Conservation (phyloP, 2,113 vertebrate species). For the Chinchilla lanigera region DNA sequence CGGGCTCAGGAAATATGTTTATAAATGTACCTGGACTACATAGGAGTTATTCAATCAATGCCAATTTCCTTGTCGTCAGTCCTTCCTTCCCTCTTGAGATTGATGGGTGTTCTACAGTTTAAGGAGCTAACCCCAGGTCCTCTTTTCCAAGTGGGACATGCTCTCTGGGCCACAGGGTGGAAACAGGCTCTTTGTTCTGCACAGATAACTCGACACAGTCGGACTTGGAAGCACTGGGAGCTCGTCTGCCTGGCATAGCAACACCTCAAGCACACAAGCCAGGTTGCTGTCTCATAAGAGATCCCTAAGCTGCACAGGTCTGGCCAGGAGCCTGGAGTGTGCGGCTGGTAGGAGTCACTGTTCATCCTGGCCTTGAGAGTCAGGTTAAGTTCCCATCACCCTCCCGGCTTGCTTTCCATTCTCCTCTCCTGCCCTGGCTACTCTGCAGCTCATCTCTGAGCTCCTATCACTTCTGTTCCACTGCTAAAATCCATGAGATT, state of each 20-base stretch:
- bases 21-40: neutral
- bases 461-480: neutral
- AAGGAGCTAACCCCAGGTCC: neutral
- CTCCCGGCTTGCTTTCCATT: neutral
- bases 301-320: neutral
- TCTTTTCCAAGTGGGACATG: neutral
- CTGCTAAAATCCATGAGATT: neutral
- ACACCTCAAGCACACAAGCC: neutral
- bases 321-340: neutral
- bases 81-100: neutral
- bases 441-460: neutral
- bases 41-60: neutral
- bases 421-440: too few relatives aligned
- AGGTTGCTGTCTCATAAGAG: neutral
- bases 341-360: neutral
- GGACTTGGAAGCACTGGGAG: neutral
- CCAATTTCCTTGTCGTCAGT: neutral
- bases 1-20: neutral
- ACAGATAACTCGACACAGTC: neutral
- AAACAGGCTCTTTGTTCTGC: neutral
- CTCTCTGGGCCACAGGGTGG: neutral
- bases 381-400: neutral
- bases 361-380: neutral
- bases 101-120: neutral
- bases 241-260: neutral